These are phyloP conservation scores for Nomada ferruginata DNA, from an alignment of 2,888 invertebrate genomes.

Conservation along the genomic window DNA sequence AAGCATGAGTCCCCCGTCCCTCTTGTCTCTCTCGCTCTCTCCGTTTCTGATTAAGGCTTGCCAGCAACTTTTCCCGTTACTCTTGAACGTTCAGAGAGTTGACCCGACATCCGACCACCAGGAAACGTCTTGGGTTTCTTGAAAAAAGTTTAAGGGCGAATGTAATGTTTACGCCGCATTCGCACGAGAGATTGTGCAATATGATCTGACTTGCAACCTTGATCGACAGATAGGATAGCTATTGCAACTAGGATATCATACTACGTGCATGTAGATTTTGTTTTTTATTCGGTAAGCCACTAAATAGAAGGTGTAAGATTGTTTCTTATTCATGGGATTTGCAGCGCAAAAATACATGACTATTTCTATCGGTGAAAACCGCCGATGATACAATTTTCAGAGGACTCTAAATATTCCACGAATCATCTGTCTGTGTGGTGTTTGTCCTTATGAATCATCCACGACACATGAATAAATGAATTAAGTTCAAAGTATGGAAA, in stretches of 20 bases:
- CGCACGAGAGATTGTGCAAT: constrained; percentile 47
- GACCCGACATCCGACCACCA: constrained; percentile 33
- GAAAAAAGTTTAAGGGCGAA: constrained; percentile 46
- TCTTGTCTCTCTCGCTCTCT: constrained; percentile 3
- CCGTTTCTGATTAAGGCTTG: neutral
- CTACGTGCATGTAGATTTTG: constrained; percentile 31
- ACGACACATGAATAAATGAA: too few species aligned
- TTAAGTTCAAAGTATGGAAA: too few species aligned
- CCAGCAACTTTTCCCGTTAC: constrained; percentile 49
- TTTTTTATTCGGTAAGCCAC: neutral
- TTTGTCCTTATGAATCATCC: too few species aligned
- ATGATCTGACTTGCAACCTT: constrained; percentile 52
- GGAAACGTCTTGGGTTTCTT: constrained; percentile 39
- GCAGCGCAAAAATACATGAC: neutral
- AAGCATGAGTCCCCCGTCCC: constrained; percentile 12
- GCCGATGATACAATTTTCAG: too few species aligned
- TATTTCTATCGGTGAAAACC: neutral
- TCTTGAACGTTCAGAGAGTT: constrained; percentile 38
- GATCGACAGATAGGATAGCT: constrained; percentile 56
- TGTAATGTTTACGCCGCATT: constrained; percentile 37
- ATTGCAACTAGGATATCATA: constrained; percentile 53
- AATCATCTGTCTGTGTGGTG: too few species aligned
- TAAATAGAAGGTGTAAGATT: neutral
- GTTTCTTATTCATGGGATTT: neutral
- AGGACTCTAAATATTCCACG: too few species aligned